These are phyloP conservation scores for Lamprotornis superbus DNA, from an alignment of 2,113 vertebrate species.

Conservation along the genomic window DNA sequence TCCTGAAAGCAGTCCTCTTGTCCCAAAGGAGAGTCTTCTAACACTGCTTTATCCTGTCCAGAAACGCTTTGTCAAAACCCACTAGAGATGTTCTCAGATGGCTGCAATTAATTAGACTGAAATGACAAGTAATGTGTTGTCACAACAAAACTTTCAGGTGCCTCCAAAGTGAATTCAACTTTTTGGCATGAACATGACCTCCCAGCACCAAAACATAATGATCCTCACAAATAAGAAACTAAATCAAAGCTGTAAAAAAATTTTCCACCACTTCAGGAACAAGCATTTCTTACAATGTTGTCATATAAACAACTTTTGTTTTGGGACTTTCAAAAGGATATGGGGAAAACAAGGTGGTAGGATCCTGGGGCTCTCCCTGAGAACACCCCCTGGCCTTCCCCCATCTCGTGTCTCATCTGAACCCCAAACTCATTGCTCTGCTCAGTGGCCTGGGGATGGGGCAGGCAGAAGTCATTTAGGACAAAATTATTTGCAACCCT, in stretches of 20 bases:
- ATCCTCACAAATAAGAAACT: not conserved
- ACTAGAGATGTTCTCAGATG: not conserved
- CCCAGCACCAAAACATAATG: not conserved
- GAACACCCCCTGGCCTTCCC: not conserved
- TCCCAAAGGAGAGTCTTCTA: not conserved
- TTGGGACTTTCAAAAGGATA: not conserved
- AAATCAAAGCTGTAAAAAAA: not conserved
- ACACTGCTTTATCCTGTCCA: not conserved
- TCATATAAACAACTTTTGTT: not conserved
- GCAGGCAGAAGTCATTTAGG: not conserved
- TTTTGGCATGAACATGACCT: not conserved
- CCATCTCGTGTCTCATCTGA: not conserved
- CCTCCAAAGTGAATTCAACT: not conserved
- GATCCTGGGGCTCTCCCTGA: not conserved
- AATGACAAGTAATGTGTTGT: not conserved
- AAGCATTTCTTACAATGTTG: not conserved
- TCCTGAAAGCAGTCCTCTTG: not conserved
- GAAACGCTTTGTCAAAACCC: not conserved
- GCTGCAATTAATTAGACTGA: not conserved
- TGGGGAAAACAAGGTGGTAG: not conserved
- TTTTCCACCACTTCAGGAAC: not conserved
- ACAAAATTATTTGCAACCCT: not conserved
- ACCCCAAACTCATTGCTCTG: not conserved
- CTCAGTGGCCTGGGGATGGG: not conserved
- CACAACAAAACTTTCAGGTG: not conserved